phyloP scores from a whole-genome alignment of 2,797 vertebrate genomes.

The Hoplostethus mediterraneus region DNA sequence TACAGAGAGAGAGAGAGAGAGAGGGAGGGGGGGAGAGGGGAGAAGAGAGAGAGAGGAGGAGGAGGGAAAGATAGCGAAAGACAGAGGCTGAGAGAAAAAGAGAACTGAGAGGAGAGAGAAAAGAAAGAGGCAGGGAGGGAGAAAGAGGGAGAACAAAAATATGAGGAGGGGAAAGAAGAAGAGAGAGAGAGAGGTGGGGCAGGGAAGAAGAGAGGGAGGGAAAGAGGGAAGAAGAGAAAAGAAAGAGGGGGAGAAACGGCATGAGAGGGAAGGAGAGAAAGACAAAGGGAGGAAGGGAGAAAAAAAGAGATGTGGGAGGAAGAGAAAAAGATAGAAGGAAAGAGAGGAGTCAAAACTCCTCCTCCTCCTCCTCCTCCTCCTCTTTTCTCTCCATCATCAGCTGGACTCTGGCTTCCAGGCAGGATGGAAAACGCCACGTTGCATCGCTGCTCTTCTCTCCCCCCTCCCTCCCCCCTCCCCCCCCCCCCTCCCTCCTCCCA shows the following conservation, averaged over 20 bases:
- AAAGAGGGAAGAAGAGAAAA: neutral
- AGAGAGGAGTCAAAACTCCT: neutral
- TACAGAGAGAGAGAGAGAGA: constrained; percentile 45
- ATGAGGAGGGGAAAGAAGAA: constrained; percentile 5
- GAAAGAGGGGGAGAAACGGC: too few relatives aligned
- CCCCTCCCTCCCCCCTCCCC: constrained; percentile 57
- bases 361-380: constrained; percentile 29
- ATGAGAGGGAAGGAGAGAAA: too few relatives aligned
- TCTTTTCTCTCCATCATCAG: constrained; percentile 46
- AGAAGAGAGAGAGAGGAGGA: neutral
- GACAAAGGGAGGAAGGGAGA: neutral
- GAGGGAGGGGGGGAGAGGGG: constrained; percentile 4
- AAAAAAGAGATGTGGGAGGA: too few relatives aligned
- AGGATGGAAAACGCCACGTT: constrained; percentile 87
- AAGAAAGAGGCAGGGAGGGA: constrained; percentile 6
- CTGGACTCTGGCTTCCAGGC: constrained; percentile 54
- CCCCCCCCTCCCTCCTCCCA: constrained; percentile 63
- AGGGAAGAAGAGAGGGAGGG: too few relatives aligned
- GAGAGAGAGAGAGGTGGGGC: too few relatives aligned
- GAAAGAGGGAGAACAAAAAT: constrained; percentile 38
- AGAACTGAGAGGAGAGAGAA: constrained; percentile 1
- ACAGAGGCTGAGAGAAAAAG: neutral
- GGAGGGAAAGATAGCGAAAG: neutral
- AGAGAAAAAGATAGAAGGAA: neutral
- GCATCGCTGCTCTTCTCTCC: constrained; percentile 64